A percentile compares a stretch with the other conserved stretches of the same genome.
Conservation (phyloP, 2,888 invertebrate species). For the Laspeyria flexula region DNA sequence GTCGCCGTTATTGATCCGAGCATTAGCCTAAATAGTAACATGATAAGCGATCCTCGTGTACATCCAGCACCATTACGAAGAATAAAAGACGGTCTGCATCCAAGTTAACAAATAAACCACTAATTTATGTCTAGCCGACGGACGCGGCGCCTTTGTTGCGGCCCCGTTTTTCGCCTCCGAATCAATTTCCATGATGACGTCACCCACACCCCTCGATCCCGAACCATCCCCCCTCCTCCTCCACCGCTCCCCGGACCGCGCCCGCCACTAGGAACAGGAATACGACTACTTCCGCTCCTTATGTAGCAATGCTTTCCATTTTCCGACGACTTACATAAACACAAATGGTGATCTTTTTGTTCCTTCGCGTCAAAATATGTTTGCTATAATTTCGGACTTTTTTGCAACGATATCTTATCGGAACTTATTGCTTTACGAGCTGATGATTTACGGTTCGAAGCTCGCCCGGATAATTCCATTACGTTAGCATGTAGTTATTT, state of each 20-base stretch:
- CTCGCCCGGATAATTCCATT: slow-evolving; percentile 43
- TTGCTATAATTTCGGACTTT: slow-evolving; percentile 28
- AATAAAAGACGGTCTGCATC: slow-evolving; percentile 61
- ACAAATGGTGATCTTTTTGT: slow-evolving; percentile 49
- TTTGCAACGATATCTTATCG: slow-evolving; percentile 44
- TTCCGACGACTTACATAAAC: slow-evolving; percentile 53
- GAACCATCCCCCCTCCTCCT: slow-evolving; percentile 35
- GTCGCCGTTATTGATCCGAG: slow-evolving; percentile 39
- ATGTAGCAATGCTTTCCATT: slow-evolving; percentile 64
- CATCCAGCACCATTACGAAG: slow-evolving; percentile 53
- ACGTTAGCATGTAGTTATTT: slow-evolving; percentile 29
- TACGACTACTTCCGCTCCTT: slow-evolving; percentile 71
- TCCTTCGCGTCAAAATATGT: slow-evolving; percentile 38
- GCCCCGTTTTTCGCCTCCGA: slow-evolving; percentile 79
- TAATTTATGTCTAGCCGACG: slow-evolving; percentile 73
- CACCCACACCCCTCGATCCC: slow-evolving; percentile 58
- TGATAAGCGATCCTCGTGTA: slow-evolving; percentile 56
- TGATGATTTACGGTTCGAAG: slow-evolving; percentile 39
- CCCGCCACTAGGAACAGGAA: slow-evolving; percentile 64
- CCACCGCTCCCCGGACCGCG: slow-evolving; percentile 43
- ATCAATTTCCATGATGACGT: slow-evolving; percentile 83
- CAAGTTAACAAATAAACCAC: slow-evolving; percentile 70
- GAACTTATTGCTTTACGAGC: slow-evolving; percentile 42
- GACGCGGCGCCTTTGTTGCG: slow-evolving; percentile 74
- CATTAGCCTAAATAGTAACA: slow-evolving; percentile 52